These are phyloP conservation scores for Drosophila melanosoma DNA, from an alignment of 2,888 invertebrate species.

Conservation along the genomic window DNA sequence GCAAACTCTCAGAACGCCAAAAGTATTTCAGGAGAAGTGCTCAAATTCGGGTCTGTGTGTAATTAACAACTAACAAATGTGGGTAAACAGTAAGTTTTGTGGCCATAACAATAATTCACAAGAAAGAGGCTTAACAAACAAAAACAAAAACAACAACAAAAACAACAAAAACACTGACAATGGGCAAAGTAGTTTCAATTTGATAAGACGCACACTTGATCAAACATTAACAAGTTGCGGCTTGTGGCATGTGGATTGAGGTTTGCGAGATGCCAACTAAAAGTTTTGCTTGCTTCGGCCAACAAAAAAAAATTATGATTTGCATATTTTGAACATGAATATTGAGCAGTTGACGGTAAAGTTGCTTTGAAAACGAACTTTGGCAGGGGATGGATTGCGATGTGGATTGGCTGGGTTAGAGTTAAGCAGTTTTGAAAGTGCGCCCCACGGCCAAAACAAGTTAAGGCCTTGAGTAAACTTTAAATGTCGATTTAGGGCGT, in stretches of 20 bases:
- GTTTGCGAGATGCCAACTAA: constrained; percentile 14
- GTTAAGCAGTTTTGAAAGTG: neutral
- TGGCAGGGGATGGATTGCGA: neutral
- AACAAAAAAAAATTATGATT: constrained; percentile 50
- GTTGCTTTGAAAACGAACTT: constrained; percentile 34
- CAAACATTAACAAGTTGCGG: constrained; percentile 64
- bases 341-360: constrained; percentile 62
- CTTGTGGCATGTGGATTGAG: neutral
- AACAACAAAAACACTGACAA: constrained; percentile 15
- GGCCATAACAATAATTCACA: constrained; percentile 15
- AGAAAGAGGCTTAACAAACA: neutral
- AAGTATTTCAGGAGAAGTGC: neutral
- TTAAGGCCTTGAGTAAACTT: constrained; percentile 55
- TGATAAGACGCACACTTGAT: constrained; percentile 52
- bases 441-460: constrained; percentile 14
- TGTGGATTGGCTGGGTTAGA: neutral
- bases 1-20: neutral
- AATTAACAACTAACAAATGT: neutral
- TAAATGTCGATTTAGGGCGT: constrained; percentile 28
- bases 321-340: constrained; percentile 77
- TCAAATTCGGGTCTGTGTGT: neutral
- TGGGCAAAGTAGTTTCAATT: constrained; percentile 17
- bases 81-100: constrained; percentile 5
- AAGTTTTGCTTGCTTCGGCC: constrained; percentile 36
- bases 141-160: neutral